Conservation (phyloP, 2,797 vertebrate species). For the Pseudochromis fuscus region DNA sequence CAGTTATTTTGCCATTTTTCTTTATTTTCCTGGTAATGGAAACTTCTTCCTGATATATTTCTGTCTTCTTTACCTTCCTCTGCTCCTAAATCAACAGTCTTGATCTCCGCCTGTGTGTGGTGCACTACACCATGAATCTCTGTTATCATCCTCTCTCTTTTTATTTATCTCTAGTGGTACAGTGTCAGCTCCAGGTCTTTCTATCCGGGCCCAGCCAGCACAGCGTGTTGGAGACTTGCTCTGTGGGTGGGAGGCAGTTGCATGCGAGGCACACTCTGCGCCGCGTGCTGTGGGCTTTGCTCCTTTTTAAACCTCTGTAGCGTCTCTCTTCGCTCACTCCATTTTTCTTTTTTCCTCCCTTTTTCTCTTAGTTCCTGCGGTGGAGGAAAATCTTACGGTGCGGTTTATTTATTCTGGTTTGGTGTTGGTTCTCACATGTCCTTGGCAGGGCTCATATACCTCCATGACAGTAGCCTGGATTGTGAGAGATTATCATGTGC, state of each 20-base stretch:
- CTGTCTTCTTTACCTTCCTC: constrained; percentile 22
- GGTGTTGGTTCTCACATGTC: constrained; percentile 81
- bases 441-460: constrained; percentile 76
- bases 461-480: constrained; percentile 78
- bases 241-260: constrained; percentile 79
- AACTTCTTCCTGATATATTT: constrained; percentile 12
- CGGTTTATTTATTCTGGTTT: constrained; percentile 84
- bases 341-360: constrained; percentile 60
- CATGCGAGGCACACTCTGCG: constrained; percentile 77
- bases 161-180: constrained; percentile 41
- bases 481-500: constrained; percentile 68
- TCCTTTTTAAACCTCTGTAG: constrained; percentile 69
- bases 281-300: constrained; percentile 76
- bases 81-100: constrained; percentile 23
- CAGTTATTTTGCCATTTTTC: constrained; percentile 11
- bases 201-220: constrained; percentile 37
- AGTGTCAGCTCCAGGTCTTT: constrained; percentile 48
- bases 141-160: constrained; percentile 41
- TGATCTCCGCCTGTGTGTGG: constrained; percentile 6
- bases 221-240: constrained; percentile 62
- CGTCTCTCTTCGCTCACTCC: constrained; percentile 62
- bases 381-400: constrained; percentile 79
- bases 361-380: constrained; percentile 61
- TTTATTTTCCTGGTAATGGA: constrained; percentile 16
- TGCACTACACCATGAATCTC: constrained; percentile 5